Evolutionary conservation across 2,888 invertebrate genomes (phyloP).

Genomic region (Sepiola atlantica): DNA sequence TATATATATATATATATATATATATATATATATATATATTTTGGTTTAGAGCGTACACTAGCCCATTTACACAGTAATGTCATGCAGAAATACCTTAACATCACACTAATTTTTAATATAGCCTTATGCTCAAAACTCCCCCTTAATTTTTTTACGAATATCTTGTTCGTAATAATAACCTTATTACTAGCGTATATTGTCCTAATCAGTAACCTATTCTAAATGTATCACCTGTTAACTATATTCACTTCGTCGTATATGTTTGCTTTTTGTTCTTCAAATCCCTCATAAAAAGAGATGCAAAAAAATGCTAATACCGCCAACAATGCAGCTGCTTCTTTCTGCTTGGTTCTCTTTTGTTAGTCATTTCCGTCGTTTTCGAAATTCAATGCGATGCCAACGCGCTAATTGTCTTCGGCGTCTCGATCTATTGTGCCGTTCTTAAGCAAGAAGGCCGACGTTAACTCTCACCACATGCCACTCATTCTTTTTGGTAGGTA

Average conservation of each 20-base stretch:
- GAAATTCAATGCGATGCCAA: neutral
- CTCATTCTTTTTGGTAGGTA: neutral
- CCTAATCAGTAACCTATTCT: neutral
- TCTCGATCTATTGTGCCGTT: neutral
- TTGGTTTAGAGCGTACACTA: too few species aligned
- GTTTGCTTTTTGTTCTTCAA: too few species aligned
- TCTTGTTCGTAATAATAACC: too few species aligned
- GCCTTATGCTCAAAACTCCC: too few species aligned
- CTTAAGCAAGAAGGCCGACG: neutral
- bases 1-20: too few species aligned
- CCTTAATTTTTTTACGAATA: too few species aligned
- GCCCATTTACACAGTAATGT: too few species aligned
- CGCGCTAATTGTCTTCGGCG: neutral
- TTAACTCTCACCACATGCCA: neutral
- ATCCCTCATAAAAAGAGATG: neutral
- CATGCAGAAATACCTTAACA: too few species aligned
- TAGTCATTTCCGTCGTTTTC: neutral
- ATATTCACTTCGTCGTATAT: neutral
- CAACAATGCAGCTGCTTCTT: neutral
- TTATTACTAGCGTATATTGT: neutral
- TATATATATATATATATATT: too few species aligned
- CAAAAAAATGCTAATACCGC: neutral
- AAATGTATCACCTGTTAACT: neutral
- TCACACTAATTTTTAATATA: too few species aligned
- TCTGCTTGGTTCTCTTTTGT: neutral